A percentile compares a stretch with the other conserved stretches of the same genome.
These are phyloP conservation scores for Hylyphantes graminicola DNA, from an alignment of 1,140 invertebrate species.

Conservation along the genomic window DNA sequence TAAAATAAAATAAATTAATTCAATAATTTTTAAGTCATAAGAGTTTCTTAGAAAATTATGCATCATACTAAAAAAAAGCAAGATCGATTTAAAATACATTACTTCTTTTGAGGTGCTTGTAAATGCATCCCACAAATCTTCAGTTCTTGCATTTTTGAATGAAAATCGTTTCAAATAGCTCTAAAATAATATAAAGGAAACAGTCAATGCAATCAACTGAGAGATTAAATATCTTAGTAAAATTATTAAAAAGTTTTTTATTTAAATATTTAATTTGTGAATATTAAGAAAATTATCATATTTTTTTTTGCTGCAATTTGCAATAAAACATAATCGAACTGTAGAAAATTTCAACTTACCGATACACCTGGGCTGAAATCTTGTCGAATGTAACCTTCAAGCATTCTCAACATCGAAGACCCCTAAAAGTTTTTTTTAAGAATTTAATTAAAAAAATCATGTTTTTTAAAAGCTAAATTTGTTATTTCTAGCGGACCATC, in stretches of 20 bases:
- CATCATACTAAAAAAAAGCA: too few species aligned
- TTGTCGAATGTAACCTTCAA: slow-evolving; percentile 91
- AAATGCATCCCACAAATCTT: slow-evolving; percentile 77
- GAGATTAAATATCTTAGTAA: neutral
- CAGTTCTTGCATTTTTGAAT: slow-evolving; percentile 82
- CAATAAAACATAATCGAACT: too few species aligned
- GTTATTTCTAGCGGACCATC: neutral
- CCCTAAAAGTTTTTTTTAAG: slow-evolving; percentile 71
- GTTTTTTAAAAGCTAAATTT: too few species aligned
- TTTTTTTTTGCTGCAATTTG: too few species aligned
- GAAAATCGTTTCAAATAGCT: slow-evolving; percentile 81
- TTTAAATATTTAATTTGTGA: too few species aligned
- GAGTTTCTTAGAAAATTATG: too few species aligned
- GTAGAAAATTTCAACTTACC: slow-evolving; percentile 69
- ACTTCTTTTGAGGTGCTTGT: slow-evolving; percentile 26
- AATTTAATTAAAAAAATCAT: too few species aligned
- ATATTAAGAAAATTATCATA: too few species aligned
- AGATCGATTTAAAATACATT: neutral
- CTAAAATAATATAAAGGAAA: slow-evolving; percentile 76
- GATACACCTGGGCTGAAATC: slow-evolving; percentile 81
- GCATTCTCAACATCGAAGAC: slow-evolving; percentile 92
- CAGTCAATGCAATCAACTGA: neutral
- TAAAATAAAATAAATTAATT: too few species aligned
- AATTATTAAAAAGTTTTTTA: neutral
- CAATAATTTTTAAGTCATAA: too few species aligned